Base-by-base conservation (phyloP, 2,888 invertebrate genomes). In the Drosophila meridionalis region DNA sequence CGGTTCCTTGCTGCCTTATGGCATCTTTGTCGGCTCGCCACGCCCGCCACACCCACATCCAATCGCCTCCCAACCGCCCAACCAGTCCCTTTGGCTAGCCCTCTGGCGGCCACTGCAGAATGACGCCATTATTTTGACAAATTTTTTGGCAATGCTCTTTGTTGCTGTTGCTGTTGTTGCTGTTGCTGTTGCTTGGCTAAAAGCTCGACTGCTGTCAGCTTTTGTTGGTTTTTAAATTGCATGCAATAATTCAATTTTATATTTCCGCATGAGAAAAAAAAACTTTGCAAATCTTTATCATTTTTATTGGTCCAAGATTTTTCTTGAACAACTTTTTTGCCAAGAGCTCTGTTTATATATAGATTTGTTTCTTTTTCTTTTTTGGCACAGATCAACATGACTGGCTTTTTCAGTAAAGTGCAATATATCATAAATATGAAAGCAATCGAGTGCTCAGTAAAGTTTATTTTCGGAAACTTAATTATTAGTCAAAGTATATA, bases 61-160 rank as follows among this genome's bases (percentile, higher is more conserved):
- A 65, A 59, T 64, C 78, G 53, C 60, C 64, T 38, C 55, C 58
- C 57, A 20, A 34, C n/a, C 40, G 2, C 4, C 43, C 28, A 28
- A 14, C 34, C 63, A 53, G 53, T 26, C 34, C 47, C 64, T 30
- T 28, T 55, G 34, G 62, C 71, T 62, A 57, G 62, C 59, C 40
- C 72, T 58, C 53, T 68, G 77, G 72, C 73, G 87, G 76, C 90
- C 81, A 88, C 82, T 88, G 86, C 88, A 89, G 78, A 89, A 90
- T 88, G 85, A 89, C 87, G 89, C 91, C 89, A 91, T 90, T 91
- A 91, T 87, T 90, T 89, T 91, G 91, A 91, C 91, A 91, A 91
- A 91, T 91, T 90, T 86, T 91, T 91, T 91, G 89, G 89, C 89
- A 88, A 83, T 80, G 83, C 73, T 78, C 75, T 70, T 76, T 79